Percentiles rank a stretch among this genome's conserved stretches.
Conservation (phyloP, 2,113 vertebrate genomes). For the Solea senegalensis region DNA sequence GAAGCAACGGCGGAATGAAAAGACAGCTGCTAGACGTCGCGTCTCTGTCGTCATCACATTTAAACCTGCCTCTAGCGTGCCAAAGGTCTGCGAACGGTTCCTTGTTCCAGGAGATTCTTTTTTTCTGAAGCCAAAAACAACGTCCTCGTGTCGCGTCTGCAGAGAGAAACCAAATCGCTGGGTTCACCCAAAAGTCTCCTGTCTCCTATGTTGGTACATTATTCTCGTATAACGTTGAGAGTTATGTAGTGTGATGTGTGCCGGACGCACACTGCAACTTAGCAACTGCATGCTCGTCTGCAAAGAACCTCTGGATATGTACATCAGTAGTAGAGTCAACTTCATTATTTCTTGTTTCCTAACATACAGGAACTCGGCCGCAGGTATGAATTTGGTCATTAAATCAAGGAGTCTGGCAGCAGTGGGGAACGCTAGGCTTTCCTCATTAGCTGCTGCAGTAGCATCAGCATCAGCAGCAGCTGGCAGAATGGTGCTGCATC, state of each 20-base stretch:
- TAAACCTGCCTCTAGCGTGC: too few species aligned
- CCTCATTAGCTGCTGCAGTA: conserved; percentile 64
- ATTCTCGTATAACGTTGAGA: conserved; percentile 16
- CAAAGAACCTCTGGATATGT: conserved; percentile 26
- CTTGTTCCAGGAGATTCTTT: too few species aligned
- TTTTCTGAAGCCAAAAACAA: too few species aligned
- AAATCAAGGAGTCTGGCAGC: conserved; percentile 55
- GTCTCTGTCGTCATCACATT: too few species aligned
- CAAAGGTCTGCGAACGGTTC: too few species aligned
- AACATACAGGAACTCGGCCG: conserved; percentile 40
- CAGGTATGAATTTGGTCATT: conserved; percentile 43
- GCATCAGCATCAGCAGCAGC: conserved; percentile 12
- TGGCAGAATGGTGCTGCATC: conserved; percentile 36
- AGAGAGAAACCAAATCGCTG: too few species aligned
- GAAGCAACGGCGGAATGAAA: too few species aligned
- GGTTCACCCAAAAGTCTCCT: too few species aligned
- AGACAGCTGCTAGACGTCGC: too few species aligned
- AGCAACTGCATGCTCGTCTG: conserved; percentile 28
- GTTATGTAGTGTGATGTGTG: conserved; percentile 21
- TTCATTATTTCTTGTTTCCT: conserved; percentile 55
- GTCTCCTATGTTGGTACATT: too few species aligned
- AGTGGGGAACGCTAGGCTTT: conserved; percentile 41
- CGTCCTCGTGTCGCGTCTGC: too few species aligned
- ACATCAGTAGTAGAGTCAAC: conserved; percentile 31
- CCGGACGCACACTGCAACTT: conserved; percentile 19